These are phyloP conservation scores for Pedetes capensis DNA, from an alignment of 2,113 vertebrate genomes.

Conservation along the genomic window DNA sequence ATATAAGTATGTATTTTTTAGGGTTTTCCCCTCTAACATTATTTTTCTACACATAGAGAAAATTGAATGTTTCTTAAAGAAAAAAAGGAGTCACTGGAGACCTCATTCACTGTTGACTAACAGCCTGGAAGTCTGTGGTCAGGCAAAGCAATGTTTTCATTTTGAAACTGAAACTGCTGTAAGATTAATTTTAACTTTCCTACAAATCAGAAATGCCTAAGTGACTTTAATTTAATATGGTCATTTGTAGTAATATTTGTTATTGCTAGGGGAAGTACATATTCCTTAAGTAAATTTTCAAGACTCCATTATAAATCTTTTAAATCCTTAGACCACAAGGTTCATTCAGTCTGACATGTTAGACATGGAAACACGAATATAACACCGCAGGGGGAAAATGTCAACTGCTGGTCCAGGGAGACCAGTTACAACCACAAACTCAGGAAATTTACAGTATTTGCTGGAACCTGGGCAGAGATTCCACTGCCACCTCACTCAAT, in stretches of 20 bases:
- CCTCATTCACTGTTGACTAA: conserved; percentile 60
- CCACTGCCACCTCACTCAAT: neutral
- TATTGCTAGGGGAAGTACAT: conserved; percentile 78
- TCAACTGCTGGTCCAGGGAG: conserved; percentile 75
- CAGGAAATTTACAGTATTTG: conserved; percentile 70
- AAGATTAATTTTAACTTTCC: conserved; percentile 72
- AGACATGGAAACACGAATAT: conserved; percentile 53
- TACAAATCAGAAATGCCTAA: conserved; percentile 76
- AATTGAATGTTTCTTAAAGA: conserved; percentile 32
- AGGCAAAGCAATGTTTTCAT: conserved; percentile 64
- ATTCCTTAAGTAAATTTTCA: conserved; percentile 80
- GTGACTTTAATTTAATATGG: conserved; percentile 73
- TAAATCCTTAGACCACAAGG: conserved; percentile 78
- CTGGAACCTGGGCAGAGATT: conserved; percentile 59
- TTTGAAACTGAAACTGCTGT: conserved; percentile 70
- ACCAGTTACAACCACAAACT: conserved; percentile 76
- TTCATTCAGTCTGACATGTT: conserved; percentile 68
- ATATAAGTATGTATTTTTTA: conserved; percentile 9
- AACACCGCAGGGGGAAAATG: conserved; percentile 73
- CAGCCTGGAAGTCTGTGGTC: conserved; percentile 59
- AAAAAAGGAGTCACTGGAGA: conserved; percentile 31
- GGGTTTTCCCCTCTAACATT: conserved; percentile 34
- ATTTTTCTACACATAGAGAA: conserved; percentile 43
- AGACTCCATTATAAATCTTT: conserved; percentile 80
- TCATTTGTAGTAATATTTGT: conserved; percentile 71